Conservation (phyloP, 2,797 vertebrate species). For the Phyllotis vaccarum region DNA sequence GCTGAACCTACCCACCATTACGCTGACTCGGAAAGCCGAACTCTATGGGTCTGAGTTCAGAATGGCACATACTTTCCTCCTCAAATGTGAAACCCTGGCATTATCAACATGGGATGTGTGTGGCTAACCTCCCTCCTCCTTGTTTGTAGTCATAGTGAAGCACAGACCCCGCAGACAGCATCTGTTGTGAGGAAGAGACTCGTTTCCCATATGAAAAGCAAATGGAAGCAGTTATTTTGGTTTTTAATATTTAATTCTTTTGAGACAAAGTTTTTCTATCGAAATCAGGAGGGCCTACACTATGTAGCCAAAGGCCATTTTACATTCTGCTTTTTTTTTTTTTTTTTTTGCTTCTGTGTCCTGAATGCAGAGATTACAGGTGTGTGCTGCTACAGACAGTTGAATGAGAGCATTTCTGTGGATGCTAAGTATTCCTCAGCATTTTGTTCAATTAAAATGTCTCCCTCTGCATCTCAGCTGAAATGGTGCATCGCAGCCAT, state of each 20-base stretch:
- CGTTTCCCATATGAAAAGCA: neutral
- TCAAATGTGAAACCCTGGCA: neutral
- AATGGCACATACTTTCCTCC: neutral
- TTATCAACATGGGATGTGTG: neutral
- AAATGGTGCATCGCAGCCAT: neutral
- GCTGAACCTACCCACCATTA: neutral
- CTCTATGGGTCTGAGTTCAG: neutral
- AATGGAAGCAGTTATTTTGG: neutral
- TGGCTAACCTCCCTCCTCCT: neutral
- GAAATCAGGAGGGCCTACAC: neutral
- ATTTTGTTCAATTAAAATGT: neutral
- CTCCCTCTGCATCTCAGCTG: neutral
- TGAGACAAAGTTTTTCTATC: neutral
- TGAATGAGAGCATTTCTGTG: neutral
- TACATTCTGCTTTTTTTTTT: neutral
- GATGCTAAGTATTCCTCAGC: neutral
- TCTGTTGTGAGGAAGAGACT: neutral
- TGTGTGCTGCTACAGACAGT: neutral
- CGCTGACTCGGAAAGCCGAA: neutral
- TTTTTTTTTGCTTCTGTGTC: neutral
- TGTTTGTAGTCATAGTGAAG: neutral
- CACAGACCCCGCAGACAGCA: neutral
- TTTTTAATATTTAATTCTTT: neutral
- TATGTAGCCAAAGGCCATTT: neutral
- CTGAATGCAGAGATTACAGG: neutral